Evolutionary conservation across 2,797 vertebrate genomes (phyloP).

Genomic region (Pseudomugil tenellus): DNA sequence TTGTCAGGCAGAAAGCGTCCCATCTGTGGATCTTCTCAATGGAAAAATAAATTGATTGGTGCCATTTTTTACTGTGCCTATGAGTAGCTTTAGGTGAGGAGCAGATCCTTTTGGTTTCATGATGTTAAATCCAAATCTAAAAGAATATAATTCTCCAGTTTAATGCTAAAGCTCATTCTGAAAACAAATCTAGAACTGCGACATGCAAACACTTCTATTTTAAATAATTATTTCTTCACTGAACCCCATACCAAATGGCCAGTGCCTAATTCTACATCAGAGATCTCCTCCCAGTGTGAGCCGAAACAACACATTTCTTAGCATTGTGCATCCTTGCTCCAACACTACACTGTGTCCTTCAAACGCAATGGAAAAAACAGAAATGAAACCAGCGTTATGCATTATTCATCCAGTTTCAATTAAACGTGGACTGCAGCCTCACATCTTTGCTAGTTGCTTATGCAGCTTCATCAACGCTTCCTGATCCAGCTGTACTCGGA

Average conservation of each 20-base stretch:
- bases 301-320: constrained; percentile 41
- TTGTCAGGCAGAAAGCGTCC: background rate
- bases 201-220: background rate
- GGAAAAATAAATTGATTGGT: background rate
- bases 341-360: constrained; percentile 56
- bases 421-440: constrained; percentile 63
- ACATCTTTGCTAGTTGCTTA: constrained; percentile 70
- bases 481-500: constrained; percentile 57
- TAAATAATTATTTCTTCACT: background rate
- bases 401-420: constrained; percentile 78
- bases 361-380: constrained; percentile 41
- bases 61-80: no score
- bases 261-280: constrained; percentile 10
- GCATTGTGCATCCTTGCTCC: constrained; percentile 31
- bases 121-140: background rate
- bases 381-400: constrained; percentile 41
- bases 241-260: constrained; percentile 2
- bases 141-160: background rate
- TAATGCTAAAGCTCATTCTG: background rate
- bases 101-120: background rate
- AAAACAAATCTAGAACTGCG: background rate
- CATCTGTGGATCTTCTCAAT: background rate
- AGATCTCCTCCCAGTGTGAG: constrained; percentile 23
- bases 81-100: background rate
- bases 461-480: constrained; percentile 70